Evolutionary conservation across 2,888 invertebrate genomes (phyloP).

Genomic region (Stegana nigrithorax): DNA sequence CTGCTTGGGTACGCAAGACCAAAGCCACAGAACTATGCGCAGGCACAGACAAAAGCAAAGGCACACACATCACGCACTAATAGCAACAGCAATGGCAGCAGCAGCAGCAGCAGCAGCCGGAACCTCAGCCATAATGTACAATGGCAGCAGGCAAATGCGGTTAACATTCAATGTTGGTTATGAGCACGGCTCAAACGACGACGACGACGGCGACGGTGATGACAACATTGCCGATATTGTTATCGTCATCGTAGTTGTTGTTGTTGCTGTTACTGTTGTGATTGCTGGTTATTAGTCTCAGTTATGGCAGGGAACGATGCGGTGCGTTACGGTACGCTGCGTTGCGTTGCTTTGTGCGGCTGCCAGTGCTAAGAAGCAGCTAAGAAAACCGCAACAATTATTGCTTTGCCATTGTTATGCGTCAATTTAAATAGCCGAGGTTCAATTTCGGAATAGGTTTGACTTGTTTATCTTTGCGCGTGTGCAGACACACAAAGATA

Average conservation of each 20-base stretch:
- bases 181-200: not conserved
- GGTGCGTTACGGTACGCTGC: too few relatives aligned
- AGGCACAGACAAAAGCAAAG: too few relatives aligned
- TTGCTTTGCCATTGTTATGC: slow-evolving; percentile 46
- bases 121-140: not conserved
- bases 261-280: not conserved
- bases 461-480: slow-evolving; percentile 11
- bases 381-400: slow-evolving; percentile 50
- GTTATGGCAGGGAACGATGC: too few relatives aligned
- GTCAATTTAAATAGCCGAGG: slow-evolving; percentile 50
- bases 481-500: too few relatives aligned
- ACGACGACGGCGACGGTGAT: not conserved
- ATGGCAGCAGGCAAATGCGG: slow-evolving; percentile 5
- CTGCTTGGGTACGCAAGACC: too few relatives aligned
- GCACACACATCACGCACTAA: not conserved
- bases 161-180: not conserved
- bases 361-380: not conserved
- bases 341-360: too few relatives aligned
- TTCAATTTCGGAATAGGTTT: slow-evolving; percentile 47
- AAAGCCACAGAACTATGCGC: slow-evolving; percentile 33
- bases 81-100: not conserved
- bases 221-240: not conserved
- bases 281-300: too few relatives aligned
- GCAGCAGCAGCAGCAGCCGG: too few relatives aligned
- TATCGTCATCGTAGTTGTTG: not conserved